These are phyloP conservation scores for Kryptolebias ocellatus DNA, from an alignment of 2,797 vertebrate species.

Conservation along the genomic window DNA sequence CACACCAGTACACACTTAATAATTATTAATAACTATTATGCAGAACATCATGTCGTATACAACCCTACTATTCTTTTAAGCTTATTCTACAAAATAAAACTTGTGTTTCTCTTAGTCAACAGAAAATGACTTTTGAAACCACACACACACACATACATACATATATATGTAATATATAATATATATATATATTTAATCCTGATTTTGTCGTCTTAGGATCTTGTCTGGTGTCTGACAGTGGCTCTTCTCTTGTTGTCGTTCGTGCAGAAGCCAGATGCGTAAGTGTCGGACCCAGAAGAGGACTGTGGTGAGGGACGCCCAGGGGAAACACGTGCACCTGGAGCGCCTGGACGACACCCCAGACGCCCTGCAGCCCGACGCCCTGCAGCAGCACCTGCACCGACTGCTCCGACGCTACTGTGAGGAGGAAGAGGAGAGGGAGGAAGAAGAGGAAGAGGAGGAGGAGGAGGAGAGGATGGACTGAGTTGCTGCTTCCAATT, in stretches of 20 bases:
- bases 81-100: too few species aligned
- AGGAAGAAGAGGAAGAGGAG: constrained; percentile 52
- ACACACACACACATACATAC: too few species aligned
- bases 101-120: too few species aligned
- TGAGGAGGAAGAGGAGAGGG: constrained; percentile 58
- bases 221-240: neutral
- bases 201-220: too few species aligned
- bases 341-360: constrained; percentile 90
- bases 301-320: constrained; percentile 92
- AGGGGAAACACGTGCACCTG: constrained; percentile 86
- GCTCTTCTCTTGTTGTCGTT: neutral
- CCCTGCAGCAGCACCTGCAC: constrained; percentile 91
- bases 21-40: too few species aligned
- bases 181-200: too few species aligned
- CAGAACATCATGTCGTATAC: too few species aligned
- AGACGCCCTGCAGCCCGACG: constrained; percentile 84
- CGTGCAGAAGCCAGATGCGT: constrained; percentile 88
- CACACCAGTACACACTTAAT: too few species aligned
- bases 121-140: too few species aligned
- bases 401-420: constrained; percentile 90
- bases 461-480: constrained; percentile 55
- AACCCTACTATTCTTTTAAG: too few species aligned
- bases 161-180: too few species aligned
- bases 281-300: constrained; percentile 91
- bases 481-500: constrained; percentile 54